Percentiles rank a stretch among this genome's conserved stretches.
Conservation (phyloP, 2,113 vertebrate genomes). For the Desmodus rotundus region DNA sequence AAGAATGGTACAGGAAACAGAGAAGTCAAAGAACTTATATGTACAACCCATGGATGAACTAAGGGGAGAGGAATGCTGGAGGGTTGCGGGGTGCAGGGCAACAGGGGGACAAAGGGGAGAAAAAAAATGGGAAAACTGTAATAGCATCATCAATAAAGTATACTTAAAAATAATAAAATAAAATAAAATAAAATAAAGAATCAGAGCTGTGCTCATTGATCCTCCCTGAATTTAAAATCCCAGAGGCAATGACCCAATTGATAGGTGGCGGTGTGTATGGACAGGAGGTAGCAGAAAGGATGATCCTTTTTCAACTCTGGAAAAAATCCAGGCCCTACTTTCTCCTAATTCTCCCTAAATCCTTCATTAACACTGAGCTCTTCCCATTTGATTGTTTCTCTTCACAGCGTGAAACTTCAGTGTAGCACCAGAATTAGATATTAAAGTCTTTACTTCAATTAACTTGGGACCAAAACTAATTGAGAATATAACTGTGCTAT, state of each 20-base stretch:
- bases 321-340: conserved; percentile 11
- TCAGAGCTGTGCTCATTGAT: background rate
- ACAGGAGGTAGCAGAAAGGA: background rate
- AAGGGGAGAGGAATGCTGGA: too few species aligned
- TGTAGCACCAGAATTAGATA: conserved; percentile 31
- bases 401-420: background rate
- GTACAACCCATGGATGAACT: too few species aligned
- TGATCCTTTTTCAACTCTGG: background rate
- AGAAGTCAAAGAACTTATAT: too few species aligned
- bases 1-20: too few species aligned
- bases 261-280: background rate
- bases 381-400: background rate
- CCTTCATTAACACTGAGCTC: conserved; percentile 39
- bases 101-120: too few species aligned
- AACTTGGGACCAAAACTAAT: conserved; percentile 57
- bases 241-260: background rate
- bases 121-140: too few species aligned
- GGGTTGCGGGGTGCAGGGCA: too few species aligned
- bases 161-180: too few species aligned
- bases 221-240: conserved; percentile 23
- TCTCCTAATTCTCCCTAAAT: conserved; percentile 47
- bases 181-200: background rate
- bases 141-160: too few species aligned
- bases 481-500: conserved; percentile 51
- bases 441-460: conserved; percentile 53